Base-by-base conservation (phyloP, 1,140 invertebrate species). In the Drosophila teissieri region DNA sequence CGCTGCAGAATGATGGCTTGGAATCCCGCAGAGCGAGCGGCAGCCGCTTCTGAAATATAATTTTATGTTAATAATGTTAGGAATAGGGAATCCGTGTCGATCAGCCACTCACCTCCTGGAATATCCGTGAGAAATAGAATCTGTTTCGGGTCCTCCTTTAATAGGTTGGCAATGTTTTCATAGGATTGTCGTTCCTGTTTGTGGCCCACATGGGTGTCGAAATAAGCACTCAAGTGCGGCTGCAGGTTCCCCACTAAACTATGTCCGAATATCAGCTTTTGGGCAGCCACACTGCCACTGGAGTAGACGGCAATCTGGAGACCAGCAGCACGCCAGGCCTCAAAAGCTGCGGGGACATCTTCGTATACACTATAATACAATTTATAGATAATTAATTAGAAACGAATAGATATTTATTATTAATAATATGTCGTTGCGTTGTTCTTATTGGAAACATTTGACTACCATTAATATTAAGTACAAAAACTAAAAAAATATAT, bases 221-320 rank as follows among this genome's bases (percentile, higher is more conserved):
- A 99, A 92, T 97, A 95, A 17, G 95, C 96, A 67, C 94, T 95
- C 40, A 99, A 95, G 56, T 95, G 94, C 92, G 95, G 90, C 49
- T 95, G 92, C 64, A 99, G 89, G 93, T 99, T 95, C 14, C 98
- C 98, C 45, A 95, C 93, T 31, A 93, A 92, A 17, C 97, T 95
- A 92, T 98, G 93, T 1, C 93, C 93, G 92, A 98, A 98, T 3
- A 99, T 93, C 10, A 98, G 93, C 91, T 98, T 97, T 92, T 99
- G 98, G 37, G 97, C 96, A 85, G 96, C 95, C 0, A 98, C 95
- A 78, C 97, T 98, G 46, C 98, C 98, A 54, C 97, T 98, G 1
- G 98, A 99, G 88, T 97, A 99, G 51, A 98, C 95, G 80, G 96
- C 98, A 37, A 99, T 93, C 74, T 95, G 94, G 58, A 95, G 95